Evolutionary conservation across 2,113 vertebrate genomes (phyloP).

Genomic region (Phoenicopterus ruber): DNA sequence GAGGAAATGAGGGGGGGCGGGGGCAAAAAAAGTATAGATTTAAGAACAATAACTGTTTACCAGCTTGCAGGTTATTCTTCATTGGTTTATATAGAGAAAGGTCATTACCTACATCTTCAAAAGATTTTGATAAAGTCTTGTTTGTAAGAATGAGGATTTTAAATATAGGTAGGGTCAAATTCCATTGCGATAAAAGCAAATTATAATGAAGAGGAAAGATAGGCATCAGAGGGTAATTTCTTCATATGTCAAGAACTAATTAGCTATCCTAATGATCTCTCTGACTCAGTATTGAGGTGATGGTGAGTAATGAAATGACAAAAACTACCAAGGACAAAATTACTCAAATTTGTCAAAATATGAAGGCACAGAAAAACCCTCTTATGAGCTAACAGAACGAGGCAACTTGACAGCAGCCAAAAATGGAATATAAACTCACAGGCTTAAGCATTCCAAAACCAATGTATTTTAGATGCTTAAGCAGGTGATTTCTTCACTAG

Average conservation of each 20-base stretch:
- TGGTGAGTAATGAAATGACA: slow-evolving; percentile 5
- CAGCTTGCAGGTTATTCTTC: neutral
- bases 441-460: neutral
- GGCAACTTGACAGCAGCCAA: neutral
- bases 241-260: slow-evolving; percentile 25
- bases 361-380: neutral
- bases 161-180: neutral
- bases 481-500: neutral
- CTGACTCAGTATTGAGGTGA: slow-evolving; percentile 14
- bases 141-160: neutral
- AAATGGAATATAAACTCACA: neutral
- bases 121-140: neutral
- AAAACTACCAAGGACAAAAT: slow-evolving; percentile 17
- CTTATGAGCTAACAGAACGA: neutral
- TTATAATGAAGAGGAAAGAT: neutral
- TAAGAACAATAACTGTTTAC: neutral
- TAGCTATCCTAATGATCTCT: neutral
- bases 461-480: neutral
- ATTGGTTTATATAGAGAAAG: neutral
- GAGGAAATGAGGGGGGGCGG: neutral
- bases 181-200: neutral
- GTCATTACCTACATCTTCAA: neutral
- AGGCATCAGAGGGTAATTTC: neutral
- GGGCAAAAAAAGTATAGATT: neutral
- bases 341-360: neutral